Evolutionary conservation across 2,113 vertebrate species (phyloP).

Genomic region (Podiceps cristatus): DNA sequence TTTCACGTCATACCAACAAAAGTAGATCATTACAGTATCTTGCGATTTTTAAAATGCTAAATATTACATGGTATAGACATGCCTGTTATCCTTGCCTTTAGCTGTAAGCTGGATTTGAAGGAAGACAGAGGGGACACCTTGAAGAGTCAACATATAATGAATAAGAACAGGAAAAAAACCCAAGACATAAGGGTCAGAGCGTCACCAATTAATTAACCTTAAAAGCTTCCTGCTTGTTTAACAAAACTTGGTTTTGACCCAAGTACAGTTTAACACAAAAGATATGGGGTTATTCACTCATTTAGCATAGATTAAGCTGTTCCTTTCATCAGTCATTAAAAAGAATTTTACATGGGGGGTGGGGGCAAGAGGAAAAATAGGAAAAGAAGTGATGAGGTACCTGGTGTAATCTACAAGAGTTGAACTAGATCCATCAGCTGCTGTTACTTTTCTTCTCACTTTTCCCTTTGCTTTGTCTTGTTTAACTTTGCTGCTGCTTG

Average conservation of each 20-base stretch:
- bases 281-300: background rate
- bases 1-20: background rate
- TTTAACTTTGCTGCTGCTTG: slow-evolving; percentile 75
- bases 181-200: background rate
- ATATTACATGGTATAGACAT: background rate
- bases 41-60: background rate
- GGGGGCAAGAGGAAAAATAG: background rate
- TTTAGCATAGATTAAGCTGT: background rate
- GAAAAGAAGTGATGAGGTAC: slow-evolving; percentile 58
- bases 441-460: slow-evolving; percentile 76
- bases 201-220: background rate
- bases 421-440: slow-evolving; percentile 73
- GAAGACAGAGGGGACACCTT: background rate
- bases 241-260: background rate
- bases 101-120: background rate
- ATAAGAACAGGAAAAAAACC: no score
- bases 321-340: background rate
- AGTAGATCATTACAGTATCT: background rate
- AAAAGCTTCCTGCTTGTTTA: background rate
- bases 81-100: background rate
- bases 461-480: slow-evolving; percentile 81
- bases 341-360: background rate
- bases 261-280: background rate
- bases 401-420: slow-evolving; percentile 85
- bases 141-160: background rate